Evolutionary conservation across 2,888 invertebrate species (phyloP).

Genomic region (Psylliodes chrysocephalus): DNA sequence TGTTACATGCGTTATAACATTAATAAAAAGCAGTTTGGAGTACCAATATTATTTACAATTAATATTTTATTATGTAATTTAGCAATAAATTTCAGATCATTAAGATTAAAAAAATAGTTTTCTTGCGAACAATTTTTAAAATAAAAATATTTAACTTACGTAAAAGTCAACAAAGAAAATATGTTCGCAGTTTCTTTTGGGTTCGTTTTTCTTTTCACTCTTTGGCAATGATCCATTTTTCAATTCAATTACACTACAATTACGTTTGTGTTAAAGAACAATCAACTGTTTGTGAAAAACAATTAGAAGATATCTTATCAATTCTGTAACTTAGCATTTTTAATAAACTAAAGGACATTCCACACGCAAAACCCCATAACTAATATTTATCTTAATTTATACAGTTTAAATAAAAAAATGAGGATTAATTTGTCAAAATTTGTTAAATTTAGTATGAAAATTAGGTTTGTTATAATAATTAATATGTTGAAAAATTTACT

Average conservation of each 20-base stretch:
- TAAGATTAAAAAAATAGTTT: too few species aligned
- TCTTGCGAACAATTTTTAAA: too few species aligned
- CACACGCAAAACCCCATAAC: background rate
- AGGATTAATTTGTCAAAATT: conserved; percentile 2
- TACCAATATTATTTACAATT: too few species aligned
- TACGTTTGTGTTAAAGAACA: background rate
- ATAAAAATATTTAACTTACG: conserved; percentile 44
- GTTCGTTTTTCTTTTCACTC: conserved; percentile 46
- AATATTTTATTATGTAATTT: too few species aligned
- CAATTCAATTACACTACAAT: background rate
- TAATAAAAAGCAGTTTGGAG: too few species aligned
- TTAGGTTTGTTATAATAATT: too few species aligned
- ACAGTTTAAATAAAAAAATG: background rate
- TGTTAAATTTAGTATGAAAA: background rate
- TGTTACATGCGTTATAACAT: too few species aligned
- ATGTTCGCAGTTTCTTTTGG: conserved; percentile 50
- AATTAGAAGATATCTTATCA: conserved; percentile 12
- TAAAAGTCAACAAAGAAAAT: conserved; percentile 47
- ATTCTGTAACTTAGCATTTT: background rate
- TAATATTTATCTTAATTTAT: conserved; percentile 8
- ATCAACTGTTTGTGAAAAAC: background rate
- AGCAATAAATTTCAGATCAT: too few species aligned
- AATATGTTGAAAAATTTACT: too few species aligned
- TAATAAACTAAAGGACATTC: background rate
- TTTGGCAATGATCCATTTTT: conserved; percentile 48